phyloP scores from a whole-genome alignment of 2,888 invertebrate genomes.

The Xestoiulus laeticollis region DNA sequence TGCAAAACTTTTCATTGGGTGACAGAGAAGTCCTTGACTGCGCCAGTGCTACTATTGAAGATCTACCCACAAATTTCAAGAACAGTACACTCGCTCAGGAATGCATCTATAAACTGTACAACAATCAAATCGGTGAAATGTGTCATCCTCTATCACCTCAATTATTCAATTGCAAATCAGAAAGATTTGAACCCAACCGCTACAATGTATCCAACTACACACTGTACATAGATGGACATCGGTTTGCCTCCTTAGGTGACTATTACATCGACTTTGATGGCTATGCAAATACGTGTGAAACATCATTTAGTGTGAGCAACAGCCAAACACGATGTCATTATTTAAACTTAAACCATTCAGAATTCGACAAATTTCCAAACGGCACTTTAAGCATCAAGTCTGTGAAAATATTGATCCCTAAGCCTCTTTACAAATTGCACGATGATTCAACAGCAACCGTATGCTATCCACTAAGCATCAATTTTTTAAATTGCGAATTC shows the following conservation, averaged over 20 bases:
- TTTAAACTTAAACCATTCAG: neutral
- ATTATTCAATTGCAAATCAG: conserved; percentile 13
- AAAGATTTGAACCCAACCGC: neutral
- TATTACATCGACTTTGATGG: conserved; percentile 43
- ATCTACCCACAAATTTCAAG: neutral
- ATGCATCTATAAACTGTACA: neutral
- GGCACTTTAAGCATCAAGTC: neutral
- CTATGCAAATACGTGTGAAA: neutral
- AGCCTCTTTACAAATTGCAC: neutral
- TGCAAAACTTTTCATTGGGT: neutral
- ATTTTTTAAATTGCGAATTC: neutral
- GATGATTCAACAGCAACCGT: neutral
- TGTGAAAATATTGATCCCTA: neutral
- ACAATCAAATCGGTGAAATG: neutral
- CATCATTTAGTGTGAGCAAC: neutral
- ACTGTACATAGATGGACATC: neutral
- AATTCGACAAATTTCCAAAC: neutral
- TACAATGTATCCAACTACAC: conserved; percentile 29
- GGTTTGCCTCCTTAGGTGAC: neutral
- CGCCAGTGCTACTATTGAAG: neutral
- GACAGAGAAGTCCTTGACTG: neutral
- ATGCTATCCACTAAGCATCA: conserved; percentile 36
- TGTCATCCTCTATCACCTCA: conserved; percentile 39
- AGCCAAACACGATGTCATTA: neutral
- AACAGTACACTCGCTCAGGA: neutral